These are phyloP conservation scores for Ptyas mucosa DNA, from an alignment of 2,113 vertebrate genomes.

Conservation along the genomic window DNA sequence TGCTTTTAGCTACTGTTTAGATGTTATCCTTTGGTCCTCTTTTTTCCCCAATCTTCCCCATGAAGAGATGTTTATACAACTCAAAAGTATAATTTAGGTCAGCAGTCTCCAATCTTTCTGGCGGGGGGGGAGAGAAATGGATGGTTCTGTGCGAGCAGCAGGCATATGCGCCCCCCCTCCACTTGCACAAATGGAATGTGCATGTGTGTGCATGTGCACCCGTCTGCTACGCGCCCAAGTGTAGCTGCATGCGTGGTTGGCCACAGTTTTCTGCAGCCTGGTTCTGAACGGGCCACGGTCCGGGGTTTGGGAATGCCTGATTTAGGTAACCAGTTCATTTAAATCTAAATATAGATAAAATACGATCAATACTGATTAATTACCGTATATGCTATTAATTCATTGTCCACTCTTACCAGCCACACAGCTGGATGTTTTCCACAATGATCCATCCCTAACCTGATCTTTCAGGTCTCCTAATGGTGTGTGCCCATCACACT, in stretches of 20 bases:
- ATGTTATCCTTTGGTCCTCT: slow-evolving; percentile 29
- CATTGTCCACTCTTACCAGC: background rate
- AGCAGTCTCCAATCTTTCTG: background rate
- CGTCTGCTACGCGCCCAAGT: background rate
- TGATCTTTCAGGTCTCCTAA: background rate
- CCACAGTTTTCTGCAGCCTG: background rate
- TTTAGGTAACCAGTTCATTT: background rate
- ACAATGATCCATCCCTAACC: background rate
- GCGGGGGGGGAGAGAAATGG: too few relatives aligned
- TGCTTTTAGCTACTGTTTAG: slow-evolving; percentile 42
- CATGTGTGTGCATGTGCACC: too few relatives aligned
- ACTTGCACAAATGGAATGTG: too few relatives aligned
- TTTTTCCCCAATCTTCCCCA: slow-evolving; percentile 15
- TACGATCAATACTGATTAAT: background rate
- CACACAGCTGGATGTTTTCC: background rate
- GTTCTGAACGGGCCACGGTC: background rate
- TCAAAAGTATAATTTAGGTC: background rate
- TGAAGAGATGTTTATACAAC: slow-evolving; percentile 13
- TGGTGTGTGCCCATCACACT: background rate
- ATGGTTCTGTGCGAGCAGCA: fast-evolving
- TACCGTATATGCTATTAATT: background rate
- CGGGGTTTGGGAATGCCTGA: background rate
- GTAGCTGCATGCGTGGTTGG: background rate
- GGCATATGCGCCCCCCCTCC: background rate
- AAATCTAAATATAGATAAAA: background rate